Evolutionary conservation across 2,113 vertebrate species (phyloP).

Genomic region (Nycticebus coucang): DNA sequence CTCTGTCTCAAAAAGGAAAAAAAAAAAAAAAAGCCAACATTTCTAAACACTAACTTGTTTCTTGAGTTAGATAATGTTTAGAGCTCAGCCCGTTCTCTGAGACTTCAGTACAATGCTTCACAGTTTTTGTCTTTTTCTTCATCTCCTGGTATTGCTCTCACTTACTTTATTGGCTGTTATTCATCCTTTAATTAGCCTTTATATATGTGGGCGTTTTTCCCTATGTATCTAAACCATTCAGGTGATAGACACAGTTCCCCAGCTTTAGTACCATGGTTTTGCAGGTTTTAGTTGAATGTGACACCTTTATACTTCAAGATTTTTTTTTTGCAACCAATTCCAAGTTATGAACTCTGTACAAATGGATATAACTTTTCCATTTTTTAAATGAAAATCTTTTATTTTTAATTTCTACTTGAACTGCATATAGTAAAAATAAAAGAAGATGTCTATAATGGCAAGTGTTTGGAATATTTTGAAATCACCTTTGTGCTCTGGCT

Average conservation of each 20-base stretch:
- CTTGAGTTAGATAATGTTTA: background rate
- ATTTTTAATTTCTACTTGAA: background rate
- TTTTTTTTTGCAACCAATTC: background rate
- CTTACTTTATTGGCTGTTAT: background rate
- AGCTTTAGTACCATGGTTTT: background rate
- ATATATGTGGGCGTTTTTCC: background rate
- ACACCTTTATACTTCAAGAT: too few relatives aligned
- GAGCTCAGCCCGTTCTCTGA: background rate
- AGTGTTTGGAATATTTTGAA: background rate
- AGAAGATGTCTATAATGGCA: background rate
- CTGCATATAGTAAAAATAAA: background rate
- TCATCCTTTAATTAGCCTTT: background rate
- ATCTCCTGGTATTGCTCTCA: background rate
- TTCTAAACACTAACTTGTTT: background rate
- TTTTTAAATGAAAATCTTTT: background rate
- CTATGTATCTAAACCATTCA: too few relatives aligned
- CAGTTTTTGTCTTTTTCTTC: background rate
- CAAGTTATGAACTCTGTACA: background rate
- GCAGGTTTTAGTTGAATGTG: background rate
- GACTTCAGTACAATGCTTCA: background rate
- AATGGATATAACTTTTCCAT: background rate
- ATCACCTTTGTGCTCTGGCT: background rate
- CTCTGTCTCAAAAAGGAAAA: too few relatives aligned
- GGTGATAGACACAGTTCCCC: fast-evolving
- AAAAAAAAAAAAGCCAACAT: background rate